Conservation (phyloP, 2,113 vertebrate species). For the Prietella phreatophila region DNA sequence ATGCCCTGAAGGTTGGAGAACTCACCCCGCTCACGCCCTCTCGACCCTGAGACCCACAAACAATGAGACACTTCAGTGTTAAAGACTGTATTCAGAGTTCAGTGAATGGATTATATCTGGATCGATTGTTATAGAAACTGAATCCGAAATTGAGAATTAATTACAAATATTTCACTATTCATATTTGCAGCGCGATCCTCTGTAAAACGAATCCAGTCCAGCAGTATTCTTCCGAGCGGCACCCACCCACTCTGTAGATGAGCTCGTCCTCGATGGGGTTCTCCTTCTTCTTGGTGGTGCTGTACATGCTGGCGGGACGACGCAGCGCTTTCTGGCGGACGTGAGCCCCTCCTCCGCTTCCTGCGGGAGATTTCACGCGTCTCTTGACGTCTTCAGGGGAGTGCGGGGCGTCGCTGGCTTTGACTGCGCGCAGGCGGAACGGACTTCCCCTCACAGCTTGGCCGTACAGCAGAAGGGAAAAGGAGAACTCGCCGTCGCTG, state of each 20-base stretch:
- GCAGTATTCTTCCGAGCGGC: too few relatives aligned
- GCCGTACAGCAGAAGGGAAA: conserved; percentile 84
- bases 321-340: conserved; percentile 91
- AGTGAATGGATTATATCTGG: background rate
- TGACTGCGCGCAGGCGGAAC: conserved; percentile 82
- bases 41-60: conserved; percentile 73
- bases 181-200: background rate
- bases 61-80: background rate
- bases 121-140: background rate
- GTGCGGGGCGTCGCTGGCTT: conserved; percentile 80
- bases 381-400: conserved; percentile 91
- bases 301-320: conserved; percentile 94
- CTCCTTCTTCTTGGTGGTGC: conserved; percentile 89
- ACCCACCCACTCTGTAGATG: conserved; percentile 85
- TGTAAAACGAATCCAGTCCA: background rate
- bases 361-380: conserved; percentile 88
- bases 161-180: background rate
- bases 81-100: background rate
- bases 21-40: conserved; percentile 91
- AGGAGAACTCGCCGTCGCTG: conserved; percentile 82
- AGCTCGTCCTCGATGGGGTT: conserved; percentile 79
- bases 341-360: conserved; percentile 76
- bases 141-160: background rate
- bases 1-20: conserved; percentile 97
- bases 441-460: conserved; percentile 87